These are phyloP conservation scores for Acanthurus lineatus DNA, from an alignment of 2,797 vertebrate genomes.

Conservation along the genomic window DNA sequence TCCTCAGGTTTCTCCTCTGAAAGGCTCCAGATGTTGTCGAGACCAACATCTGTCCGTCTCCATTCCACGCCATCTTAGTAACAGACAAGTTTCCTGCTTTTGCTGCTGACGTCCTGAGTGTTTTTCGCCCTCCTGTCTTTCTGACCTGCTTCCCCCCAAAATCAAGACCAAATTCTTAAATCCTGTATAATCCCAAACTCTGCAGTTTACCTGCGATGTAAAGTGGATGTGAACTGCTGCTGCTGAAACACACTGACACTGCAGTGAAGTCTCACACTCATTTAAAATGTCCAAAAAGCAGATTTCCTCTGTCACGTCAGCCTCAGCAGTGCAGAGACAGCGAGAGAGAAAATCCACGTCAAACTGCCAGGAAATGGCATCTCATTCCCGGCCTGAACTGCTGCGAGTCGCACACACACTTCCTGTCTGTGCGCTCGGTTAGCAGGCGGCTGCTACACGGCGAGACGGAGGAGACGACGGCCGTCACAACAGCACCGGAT, in stretches of 20 bases:
- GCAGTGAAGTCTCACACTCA: neutral
- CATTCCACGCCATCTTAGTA: too few relatives aligned
- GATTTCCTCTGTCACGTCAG: slow-evolving; percentile 18
- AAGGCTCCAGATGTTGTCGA: too few relatives aligned
- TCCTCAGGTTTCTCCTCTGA: too few relatives aligned
- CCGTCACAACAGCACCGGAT: neutral
- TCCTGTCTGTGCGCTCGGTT: neutral
- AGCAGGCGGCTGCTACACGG: slow-evolving; percentile 9
- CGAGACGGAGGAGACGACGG: neutral
- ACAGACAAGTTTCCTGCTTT: too few relatives aligned
- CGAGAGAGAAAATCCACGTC: slow-evolving; percentile 14
- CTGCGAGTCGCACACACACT: neutral
- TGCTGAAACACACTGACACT: too few relatives aligned
- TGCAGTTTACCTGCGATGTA: neutral
- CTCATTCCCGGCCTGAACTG: neutral
- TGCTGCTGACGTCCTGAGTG: too few relatives aligned
- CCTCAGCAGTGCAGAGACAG: slow-evolving; percentile 8
- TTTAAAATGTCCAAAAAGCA: neutral
- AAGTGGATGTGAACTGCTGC: neutral
- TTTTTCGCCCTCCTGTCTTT: too few relatives aligned
- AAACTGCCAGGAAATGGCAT: slow-evolving; percentile 33
- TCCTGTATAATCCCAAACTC: too few relatives aligned
- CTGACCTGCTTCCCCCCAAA: too few relatives aligned
- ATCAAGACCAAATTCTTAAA: too few relatives aligned
- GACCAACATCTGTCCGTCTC: too few relatives aligned